phyloP scores from a whole-genome alignment of 2,888 invertebrate genomes.

The Himalopsyche anomala region DNA sequence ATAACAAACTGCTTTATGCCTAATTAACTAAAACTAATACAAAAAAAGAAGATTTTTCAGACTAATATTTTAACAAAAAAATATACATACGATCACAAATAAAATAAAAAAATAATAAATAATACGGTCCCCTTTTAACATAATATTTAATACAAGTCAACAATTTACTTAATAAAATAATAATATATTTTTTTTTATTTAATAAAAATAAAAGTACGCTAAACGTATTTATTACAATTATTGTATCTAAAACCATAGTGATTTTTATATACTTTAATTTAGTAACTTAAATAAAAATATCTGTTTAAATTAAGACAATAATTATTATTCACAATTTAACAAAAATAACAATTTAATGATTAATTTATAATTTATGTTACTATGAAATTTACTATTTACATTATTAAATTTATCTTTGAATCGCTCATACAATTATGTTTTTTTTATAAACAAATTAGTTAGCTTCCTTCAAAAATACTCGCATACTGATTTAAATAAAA shows the following conservation, averaged over 20 bases:
- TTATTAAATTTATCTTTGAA: too few species aligned
- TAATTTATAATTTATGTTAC: constrained; percentile 2
- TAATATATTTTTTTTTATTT: constrained; percentile 5
- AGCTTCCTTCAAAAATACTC: background rate
- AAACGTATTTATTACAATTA: constrained; percentile 37
- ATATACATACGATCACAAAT: constrained; percentile 41
- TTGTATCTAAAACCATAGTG: constrained; percentile 21
- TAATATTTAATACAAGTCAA: constrained; percentile 27
- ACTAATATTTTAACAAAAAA: constrained; percentile 35
- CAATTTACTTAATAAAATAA: constrained; percentile 26
- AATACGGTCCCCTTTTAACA: constrained; percentile 37
- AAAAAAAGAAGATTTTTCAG: background rate
- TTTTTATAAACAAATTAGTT: too few species aligned
- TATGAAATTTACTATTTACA: background rate
- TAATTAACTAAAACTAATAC: constrained; percentile 41
- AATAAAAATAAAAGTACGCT: constrained; percentile 43
- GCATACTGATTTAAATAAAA: background rate
- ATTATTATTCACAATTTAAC: constrained; percentile 37
- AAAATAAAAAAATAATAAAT: constrained; percentile 39
- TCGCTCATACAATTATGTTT: too few species aligned
- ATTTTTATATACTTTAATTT: constrained; percentile 12
- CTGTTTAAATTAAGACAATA: constrained; percentile 22
- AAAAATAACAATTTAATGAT: constrained; percentile 29
- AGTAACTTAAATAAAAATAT: constrained; percentile 36
- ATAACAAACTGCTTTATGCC: constrained; percentile 32